These are phyloP conservation scores for Invenusta paracnida DNA, from an alignment of 2,888 invertebrate species.

Conservation along the genomic window DNA sequence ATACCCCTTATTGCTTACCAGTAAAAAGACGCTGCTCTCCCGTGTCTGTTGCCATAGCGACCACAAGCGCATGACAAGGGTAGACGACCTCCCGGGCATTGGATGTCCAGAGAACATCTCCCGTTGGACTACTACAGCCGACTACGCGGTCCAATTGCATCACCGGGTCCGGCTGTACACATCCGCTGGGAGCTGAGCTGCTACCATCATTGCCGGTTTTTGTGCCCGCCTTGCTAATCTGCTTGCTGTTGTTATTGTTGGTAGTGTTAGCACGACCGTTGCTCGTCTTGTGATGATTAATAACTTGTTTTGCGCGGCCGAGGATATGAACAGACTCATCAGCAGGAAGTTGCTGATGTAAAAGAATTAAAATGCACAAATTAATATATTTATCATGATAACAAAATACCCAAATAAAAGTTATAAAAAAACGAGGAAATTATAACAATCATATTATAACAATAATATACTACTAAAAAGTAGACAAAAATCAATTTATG, in stretches of 20 bases:
- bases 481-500: no score
- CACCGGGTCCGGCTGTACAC: constrained; percentile 55
- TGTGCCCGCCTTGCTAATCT: constrained; percentile 52
- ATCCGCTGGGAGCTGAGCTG: constrained; percentile 54
- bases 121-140: not conserved
- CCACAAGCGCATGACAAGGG: constrained; percentile 58
- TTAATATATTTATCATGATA: no score
- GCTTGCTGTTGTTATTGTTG: not conserved
- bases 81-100: constrained; percentile 55
- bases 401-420: no score
- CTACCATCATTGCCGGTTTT: constrained; percentile 57
- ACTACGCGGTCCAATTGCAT: not conserved
- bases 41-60: constrained; percentile 55
- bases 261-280: not conserved
- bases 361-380: no score
- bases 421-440: no score
- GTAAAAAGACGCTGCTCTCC: constrained; percentile 59
- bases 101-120: constrained; percentile 45
- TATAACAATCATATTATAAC: no score
- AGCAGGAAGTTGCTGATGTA: not conserved
- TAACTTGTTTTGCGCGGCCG: not conserved
- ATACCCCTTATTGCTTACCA: no score
- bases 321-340: not conserved
- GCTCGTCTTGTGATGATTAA: no score
- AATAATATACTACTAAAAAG: no score